These are phyloP conservation scores for Stegostoma tigrinum DNA, from an alignment of 2,113 vertebrate species.

Conservation along the genomic window DNA sequence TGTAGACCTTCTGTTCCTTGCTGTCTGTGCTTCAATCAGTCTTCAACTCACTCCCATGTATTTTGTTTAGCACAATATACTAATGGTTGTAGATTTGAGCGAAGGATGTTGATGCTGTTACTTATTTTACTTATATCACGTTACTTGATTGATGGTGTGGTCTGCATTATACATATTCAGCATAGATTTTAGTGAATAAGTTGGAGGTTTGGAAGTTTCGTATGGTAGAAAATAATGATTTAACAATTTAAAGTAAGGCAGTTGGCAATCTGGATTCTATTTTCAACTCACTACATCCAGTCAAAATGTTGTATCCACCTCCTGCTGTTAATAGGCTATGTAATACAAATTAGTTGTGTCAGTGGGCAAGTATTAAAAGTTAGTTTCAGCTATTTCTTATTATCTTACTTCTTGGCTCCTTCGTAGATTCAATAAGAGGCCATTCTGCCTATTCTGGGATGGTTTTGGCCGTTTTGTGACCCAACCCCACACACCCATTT, in stretches of 20 bases:
- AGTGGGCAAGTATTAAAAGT: neutral
- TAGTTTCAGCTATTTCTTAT: neutral
- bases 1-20: neutral
- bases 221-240: neutral
- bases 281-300: neutral
- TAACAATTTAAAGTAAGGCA: neutral
- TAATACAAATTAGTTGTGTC: neutral
- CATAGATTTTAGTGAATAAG: constrained; percentile 9
- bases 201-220: constrained; percentile 13
- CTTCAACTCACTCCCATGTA: neutral
- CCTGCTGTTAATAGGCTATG: neutral
- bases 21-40: neutral
- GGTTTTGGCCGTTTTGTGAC: no score
- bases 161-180: neutral
- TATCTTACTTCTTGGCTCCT: neutral
- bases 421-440: no score
- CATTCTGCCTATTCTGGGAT: no score
- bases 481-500: neutral
- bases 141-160: neutral
- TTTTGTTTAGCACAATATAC: neutral
- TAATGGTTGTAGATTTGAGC: neutral
- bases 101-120: neutral
- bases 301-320: neutral
- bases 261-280: neutral
- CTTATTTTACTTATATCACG: neutral